Conservation (phyloP, 2,888 invertebrate species). For the Slavum lentiscoides region DNA sequence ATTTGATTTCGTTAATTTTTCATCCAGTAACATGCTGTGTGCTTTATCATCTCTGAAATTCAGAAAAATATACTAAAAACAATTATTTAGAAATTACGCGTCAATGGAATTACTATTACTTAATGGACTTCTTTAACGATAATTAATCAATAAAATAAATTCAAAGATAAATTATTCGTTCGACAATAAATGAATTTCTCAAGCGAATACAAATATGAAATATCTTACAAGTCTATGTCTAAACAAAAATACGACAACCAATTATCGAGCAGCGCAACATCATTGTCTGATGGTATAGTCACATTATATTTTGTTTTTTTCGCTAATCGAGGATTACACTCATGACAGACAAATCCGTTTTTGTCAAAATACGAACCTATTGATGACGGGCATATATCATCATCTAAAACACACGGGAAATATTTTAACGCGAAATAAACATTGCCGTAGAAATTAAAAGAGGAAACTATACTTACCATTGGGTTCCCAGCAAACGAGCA, state of each 20-base stretch:
- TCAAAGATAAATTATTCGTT: neutral
- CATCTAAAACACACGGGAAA: constrained; percentile 8
- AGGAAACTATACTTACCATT: neutral
- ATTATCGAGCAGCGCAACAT: constrained; percentile 24
- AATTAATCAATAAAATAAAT: neutral
- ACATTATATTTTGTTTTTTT: constrained; percentile 32
- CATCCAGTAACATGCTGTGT: neutral
- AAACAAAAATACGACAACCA: constrained; percentile 48
- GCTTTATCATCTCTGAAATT: constrained; percentile 5
- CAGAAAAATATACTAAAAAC: neutral
- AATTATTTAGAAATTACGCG: neutral
- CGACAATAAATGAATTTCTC: neutral
- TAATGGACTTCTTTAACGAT: neutral
- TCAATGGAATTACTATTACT: neutral
- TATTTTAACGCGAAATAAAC: neutral
- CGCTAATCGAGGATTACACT: constrained; percentile 31
- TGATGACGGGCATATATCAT: constrained; percentile 34
- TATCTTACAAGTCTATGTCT: constrained; percentile 30
- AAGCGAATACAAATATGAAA: neutral
- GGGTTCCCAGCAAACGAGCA: constrained; percentile 40
- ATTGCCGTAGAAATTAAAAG: neutral
- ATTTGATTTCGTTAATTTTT: constrained; percentile 43
- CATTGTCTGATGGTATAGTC: constrained; percentile 19
- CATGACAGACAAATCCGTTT: constrained; percentile 38
- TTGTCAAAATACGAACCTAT: constrained; percentile 37